Evolutionary conservation across 2,888 invertebrate genomes (phyloP).

Genomic region (Bursaphelenchus okinawaensis): DNA sequence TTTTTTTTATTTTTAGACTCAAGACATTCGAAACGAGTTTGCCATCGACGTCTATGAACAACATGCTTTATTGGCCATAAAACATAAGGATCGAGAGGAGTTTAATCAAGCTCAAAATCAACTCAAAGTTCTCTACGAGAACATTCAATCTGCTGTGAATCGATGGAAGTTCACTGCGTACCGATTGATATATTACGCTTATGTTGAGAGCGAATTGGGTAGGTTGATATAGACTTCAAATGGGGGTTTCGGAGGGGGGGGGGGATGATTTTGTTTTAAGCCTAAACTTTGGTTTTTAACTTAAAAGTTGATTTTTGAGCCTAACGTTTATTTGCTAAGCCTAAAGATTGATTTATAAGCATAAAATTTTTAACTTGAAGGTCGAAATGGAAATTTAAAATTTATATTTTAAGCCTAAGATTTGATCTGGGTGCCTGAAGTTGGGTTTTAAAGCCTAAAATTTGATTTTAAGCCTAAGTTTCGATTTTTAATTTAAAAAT

Average conservation of each 20-base stretch:
- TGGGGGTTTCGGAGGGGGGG: too few relatives aligned
- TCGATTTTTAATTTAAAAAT: not conserved
- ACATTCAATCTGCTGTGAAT: conserved; percentile 62
- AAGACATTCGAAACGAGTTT: conserved; percentile 86
- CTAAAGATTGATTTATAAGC: not conserved
- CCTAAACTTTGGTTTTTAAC: conserved; percentile 3
- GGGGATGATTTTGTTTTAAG: too few relatives aligned
- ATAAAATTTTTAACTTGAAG: not conserved
- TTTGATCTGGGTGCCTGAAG: not conserved
- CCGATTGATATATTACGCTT: conserved; percentile 90
- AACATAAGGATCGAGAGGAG: conserved; percentile 94
- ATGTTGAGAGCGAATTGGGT: conserved; percentile 95
- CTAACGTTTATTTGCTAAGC: too few relatives aligned
- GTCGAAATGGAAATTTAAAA: too few relatives aligned
- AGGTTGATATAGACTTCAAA: too few relatives aligned
- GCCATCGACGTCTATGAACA: conserved; percentile 98
- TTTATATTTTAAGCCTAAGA: too few relatives aligned
- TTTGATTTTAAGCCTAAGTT: not conserved
- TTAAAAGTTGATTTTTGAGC: conserved; percentile 67
- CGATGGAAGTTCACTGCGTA: conserved; percentile 90
- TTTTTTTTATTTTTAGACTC: conserved; percentile 67
- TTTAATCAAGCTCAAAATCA: conserved; percentile 99
- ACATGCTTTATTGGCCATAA: conserved; percentile 92
- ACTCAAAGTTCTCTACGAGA: conserved; percentile 79
- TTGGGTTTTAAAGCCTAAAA: not conserved